Conservation (phyloP, 2,113 vertebrate species). For the Cheirogaleus medius region DNA sequence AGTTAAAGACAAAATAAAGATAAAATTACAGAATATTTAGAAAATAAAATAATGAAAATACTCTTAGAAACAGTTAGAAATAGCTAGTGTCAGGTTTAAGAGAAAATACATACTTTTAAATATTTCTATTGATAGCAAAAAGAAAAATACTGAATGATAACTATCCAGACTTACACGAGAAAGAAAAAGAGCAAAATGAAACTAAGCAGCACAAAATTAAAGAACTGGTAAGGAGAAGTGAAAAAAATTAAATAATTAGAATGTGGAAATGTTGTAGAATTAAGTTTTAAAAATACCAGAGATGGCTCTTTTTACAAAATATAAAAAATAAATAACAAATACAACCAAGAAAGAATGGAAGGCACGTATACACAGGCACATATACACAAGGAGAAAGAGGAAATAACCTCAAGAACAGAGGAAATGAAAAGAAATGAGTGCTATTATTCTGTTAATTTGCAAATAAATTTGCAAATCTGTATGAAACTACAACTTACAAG, state of each 20-base stretch:
- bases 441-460: neutral
- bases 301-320: neutral
- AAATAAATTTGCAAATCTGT: neutral
- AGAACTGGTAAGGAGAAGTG: neutral
- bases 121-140: neutral
- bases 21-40: neutral
- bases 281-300: neutral
- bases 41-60: neutral
- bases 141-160: neutral
- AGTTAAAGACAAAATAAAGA: neutral
- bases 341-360: neutral
- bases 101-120: neutral
- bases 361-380: neutral
- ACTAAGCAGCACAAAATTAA: neutral
- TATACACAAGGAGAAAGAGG: neutral
- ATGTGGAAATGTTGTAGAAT: neutral
- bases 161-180: neutral
- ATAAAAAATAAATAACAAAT: neutral
- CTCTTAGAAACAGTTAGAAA: neutral
- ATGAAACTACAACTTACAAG: neutral
- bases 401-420: neutral
- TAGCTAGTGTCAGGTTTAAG: neutral
- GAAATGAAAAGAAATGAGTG: neutral
- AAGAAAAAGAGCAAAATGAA: conserved; percentile 17
- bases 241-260: neutral